These are phyloP conservation scores for Phodopus roborovskii DNA, from an alignment of 2,113 vertebrate species.

Conservation along the genomic window DNA sequence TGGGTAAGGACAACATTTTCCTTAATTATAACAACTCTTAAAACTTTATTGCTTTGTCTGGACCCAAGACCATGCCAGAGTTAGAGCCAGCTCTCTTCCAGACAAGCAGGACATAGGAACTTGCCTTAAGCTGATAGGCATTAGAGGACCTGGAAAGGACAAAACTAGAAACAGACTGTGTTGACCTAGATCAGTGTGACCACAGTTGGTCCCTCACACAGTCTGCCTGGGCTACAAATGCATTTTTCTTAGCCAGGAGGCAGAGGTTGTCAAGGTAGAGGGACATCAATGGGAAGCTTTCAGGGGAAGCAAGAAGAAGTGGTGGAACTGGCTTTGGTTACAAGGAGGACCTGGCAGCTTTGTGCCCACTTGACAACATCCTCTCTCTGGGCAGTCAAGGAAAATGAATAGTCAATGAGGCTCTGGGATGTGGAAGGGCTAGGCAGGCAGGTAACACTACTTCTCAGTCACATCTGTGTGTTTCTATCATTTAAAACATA, in stretches of 20 bases:
- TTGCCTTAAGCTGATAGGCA: neutral
- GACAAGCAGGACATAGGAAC: neutral
- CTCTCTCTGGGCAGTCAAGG: neutral
- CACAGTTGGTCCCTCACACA: too few relatives aligned
- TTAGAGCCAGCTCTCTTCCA: neutral
- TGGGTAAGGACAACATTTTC: neutral
- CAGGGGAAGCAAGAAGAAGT: neutral
- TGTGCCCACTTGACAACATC: neutral
- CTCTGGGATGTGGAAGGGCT: neutral
- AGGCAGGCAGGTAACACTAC: neutral
- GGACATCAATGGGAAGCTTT: neutral
- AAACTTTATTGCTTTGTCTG: neutral
- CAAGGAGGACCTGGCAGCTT: neutral
- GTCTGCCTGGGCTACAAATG: neutral
- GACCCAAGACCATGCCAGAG: neutral
- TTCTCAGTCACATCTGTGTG: neutral
- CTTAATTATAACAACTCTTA: neutral
- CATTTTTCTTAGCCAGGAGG: neutral
- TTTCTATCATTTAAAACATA: neutral
- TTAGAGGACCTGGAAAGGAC: neutral
- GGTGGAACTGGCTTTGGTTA: neutral
- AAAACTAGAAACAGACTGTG: neutral
- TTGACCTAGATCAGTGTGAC: neutral
- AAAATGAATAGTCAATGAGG: neutral
- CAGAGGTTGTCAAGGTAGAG: neutral